Percentiles rank a stretch among this genome's conserved stretches.
phyloP scores from a whole-genome alignment of 2,113 vertebrate genomes.

The Vidua macroura region DNA sequence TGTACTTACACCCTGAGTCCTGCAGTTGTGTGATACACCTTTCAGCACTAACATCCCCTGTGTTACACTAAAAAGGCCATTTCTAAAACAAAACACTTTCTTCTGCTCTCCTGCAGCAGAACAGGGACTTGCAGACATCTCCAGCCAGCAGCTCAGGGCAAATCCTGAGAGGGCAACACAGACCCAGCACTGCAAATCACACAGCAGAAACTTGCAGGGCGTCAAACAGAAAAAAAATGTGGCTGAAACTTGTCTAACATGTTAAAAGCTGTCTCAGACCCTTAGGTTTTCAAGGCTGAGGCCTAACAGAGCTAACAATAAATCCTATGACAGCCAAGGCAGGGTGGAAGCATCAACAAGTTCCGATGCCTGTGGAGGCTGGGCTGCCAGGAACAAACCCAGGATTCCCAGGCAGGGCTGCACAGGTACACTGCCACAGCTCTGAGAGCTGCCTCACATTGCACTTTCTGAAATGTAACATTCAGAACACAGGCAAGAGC shows the following conservation, averaged over 20 bases:
- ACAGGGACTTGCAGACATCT: neutral
- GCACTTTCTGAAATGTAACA: neutral
- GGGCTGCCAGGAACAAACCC: neutral
- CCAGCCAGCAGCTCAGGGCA: neutral
- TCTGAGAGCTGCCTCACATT: neutral
- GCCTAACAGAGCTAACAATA: neutral
- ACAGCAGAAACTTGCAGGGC: neutral
- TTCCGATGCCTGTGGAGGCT: neutral
- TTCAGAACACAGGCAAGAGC: neutral
- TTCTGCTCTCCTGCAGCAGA: neutral
- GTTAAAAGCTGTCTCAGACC: neutral
- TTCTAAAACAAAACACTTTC: neutral
- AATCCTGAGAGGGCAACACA: neutral
- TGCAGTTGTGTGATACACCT: neutral
- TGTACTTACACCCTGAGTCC: neutral
- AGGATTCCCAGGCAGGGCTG: neutral
- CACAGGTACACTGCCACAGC: neutral
- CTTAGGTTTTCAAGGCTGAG: neutral
- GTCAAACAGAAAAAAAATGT: neutral
- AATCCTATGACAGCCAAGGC: neutral
- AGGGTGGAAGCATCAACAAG: accelerated
- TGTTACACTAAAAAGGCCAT: neutral
- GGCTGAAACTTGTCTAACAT: neutral
- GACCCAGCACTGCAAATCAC: neutral
- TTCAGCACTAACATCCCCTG: neutral